Evolutionary conservation across 2,888 invertebrate species (phyloP), one percentile per base, ranked within the genome.

Genomic region (Clitarchus hookeri): DNA sequence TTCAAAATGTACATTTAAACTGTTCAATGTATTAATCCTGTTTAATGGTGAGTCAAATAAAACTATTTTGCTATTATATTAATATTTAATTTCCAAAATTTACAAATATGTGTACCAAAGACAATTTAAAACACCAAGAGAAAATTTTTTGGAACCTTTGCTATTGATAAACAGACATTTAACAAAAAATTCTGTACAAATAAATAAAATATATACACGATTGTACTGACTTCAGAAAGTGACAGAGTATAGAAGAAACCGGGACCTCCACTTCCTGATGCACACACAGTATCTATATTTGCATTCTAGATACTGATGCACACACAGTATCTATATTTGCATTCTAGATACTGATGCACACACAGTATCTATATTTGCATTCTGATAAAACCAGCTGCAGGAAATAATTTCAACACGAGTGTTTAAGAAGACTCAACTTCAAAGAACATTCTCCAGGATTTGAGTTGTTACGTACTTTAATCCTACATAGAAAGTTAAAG

Each of bases 121-220:
- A 65, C 65, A 65, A 65, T 65, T 65, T 65, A 65, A 65, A 65
- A 65, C 65, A 65, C 65, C 65, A 65, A 65, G 65, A 65, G n/a
- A 53, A 65, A 65, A 65, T n/a, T n/a, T n/a, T 65, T 9, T 65
- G 65, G 23, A 65, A 16, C 19, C 65, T 65, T 65, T 65, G 19
- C 65, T 65, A n/a, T 65, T 23, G 8, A 23, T 8, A 65, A 16
- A 23, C n/a, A 65, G 65, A 8, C 65, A 65, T 65, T 65, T n/a
- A 65, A 65, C 65, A 65, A n/a, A 23, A 23, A 19, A 65, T 16
- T 19, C 65, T 65, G 65, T 65, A 65, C 65, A 65, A 65, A 65
- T 65, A 65, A 65, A 65, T 65, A 65, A 65, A 65, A 65, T 65
- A 65, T 65, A 65, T 65, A 65, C 65, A 65, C 2, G n/a, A 65